Evolutionary conservation across 2,888 invertebrate species (phyloP), one percentile per base, ranked within the genome.

Genomic region (Brachyopa scutellaris): DNA sequence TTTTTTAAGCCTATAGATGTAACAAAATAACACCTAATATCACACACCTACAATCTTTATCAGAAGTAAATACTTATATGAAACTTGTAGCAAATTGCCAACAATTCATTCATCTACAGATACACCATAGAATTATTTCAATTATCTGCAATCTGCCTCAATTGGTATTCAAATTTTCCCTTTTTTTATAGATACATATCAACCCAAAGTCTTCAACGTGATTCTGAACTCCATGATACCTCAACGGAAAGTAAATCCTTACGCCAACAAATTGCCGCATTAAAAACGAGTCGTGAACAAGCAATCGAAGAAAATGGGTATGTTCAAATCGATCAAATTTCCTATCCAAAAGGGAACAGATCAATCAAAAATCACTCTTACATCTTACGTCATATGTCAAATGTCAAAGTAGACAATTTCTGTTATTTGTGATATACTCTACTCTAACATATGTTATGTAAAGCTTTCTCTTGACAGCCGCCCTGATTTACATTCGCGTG

Each of bases 251-350:
- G 87, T 83, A 89, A 89, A 86, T 87, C 87, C 73, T 85, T 90
- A 51, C 88, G 88, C 45, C 88, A 89, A 66, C 89, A 90, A 86
- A 85, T 90, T 51, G 85, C 85, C 61, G 88, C 88, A 66, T 85
- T 90, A 29, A 89, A 89, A 86, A 80, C 85, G 26, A 88, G 88
- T 78, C 88, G 89, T 76, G 90, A 90, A 85, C 87, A 89, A 84
- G 88, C 88, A 78, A 87, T 90, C 73, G 86, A 87, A 80, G 90
- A 90, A 86, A 90, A 90, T 86, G 85, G 89, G 90, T 90, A 85
- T 86, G 87, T 85, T 7, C 2, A 8, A 42, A 64, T 11, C 53
- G 45, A 42, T 49, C 47, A 62, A 51, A 45, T 31, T 61, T 40
- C 36, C 23, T 29, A 36, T 42, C 45, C 42, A 51, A 55, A 73